Base-by-base conservation (phyloP, 2,888 invertebrate genomes). In the Rugalucina vietnamica region DNA sequence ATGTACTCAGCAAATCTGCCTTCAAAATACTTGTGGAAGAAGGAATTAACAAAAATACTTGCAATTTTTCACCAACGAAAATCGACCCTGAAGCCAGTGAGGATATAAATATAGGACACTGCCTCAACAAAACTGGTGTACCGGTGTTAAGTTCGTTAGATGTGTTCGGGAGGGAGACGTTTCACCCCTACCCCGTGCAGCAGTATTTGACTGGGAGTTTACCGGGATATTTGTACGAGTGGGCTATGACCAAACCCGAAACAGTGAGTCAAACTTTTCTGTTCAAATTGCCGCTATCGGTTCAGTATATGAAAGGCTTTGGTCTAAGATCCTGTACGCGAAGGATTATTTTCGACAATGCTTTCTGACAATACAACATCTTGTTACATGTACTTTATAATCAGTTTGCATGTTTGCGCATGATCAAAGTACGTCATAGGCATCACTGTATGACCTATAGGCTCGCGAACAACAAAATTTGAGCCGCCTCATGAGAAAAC, bases 51-150 rank as follows among this genome's bases (percentile, higher is more conserved):
- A 72, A 29, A 32, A 79, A 75, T n/a, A 49, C 21, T 8, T 87
- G 87, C 79, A 57, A 49, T 24, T 24, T 24, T 10, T 21, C 18
- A 4, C 50, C 50, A 10, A 50, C 50, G 18, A 50, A 50, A 50
- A 24, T 50, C 12, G 98, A 98, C 93, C 92, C 93, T 36, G 86
- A 95, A 8, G 96, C 96, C 82, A 96, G 96, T 89, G 96, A 98
- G 94, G 98, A 98, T 94, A 97, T 98, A 0, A 98, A 98, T 95
- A 97, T 98, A 95, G 99, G 98, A 95, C 97, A 97, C 94, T 98
- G 99, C 92, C 95, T 99, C 88, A 97, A 97, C 5, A 70, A 70
- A 50, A 18, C 65, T 34, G 75, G 82, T 0, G 98, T 99, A 0
- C 96, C 96, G 72, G 98, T 98, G 0, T 97, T 97, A 90, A 98